Percentiles rank a stretch among this genome's conserved stretches.
phyloP scores from a whole-genome alignment of 2,888 invertebrate genomes.

The Cheilosia vernalis region DNA sequence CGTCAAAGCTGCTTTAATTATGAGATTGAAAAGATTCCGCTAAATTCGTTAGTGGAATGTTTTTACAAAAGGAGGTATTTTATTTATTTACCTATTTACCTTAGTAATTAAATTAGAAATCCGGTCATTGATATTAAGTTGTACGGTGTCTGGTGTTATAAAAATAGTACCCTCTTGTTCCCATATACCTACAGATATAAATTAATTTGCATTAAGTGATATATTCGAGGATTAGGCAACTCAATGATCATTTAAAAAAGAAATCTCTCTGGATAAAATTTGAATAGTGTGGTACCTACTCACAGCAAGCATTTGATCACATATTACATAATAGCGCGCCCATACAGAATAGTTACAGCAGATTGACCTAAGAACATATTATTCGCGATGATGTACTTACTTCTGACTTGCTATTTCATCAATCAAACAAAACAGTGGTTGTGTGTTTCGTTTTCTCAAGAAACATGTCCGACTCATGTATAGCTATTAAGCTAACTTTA shows the following conservation, averaged over 20 bases:
- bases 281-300: background rate
- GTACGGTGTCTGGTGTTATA: too few species aligned
- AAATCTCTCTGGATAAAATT: background rate
- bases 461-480: background rate
- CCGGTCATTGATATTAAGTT: too few species aligned
- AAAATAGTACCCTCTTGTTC: too few species aligned
- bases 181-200: too few species aligned
- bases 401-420: background rate
- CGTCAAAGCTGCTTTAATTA: too few species aligned
- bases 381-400: background rate
- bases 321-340: background rate
- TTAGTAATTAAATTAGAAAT: too few species aligned
- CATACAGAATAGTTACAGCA: background rate
- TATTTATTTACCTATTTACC: too few species aligned
- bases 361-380: background rate
- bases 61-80: too few species aligned
- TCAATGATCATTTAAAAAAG: background rate
- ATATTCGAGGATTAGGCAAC: background rate
- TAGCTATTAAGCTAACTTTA: background rate
- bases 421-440: background rate
- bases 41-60: too few species aligned
- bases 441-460: background rate
- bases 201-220: too few species aligned
- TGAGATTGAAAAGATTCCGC: too few species aligned
- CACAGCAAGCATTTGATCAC: background rate